Percentiles rank a stretch among this genome's conserved stretches.
Conservation (phyloP, 2,113 vertebrate genomes). For the Scomber colias region DNA sequence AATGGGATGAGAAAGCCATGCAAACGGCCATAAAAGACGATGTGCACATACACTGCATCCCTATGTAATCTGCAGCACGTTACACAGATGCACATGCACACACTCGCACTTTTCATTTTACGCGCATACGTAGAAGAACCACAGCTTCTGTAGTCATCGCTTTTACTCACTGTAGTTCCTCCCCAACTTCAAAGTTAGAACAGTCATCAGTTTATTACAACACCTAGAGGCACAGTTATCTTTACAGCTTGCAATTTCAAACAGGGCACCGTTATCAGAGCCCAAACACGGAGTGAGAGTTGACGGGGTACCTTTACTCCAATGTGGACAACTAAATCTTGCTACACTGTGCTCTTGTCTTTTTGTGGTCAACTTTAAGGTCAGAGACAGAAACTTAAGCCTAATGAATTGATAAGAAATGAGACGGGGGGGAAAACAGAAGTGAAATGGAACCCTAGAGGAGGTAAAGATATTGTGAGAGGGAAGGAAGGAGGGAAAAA, state of each 20-base stretch:
- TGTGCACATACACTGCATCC: constrained; percentile 9
- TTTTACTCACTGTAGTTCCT: constrained; percentile 63
- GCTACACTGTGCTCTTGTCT: constrained; percentile 27
- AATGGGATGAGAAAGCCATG: constrained; percentile 47
- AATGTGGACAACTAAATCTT: constrained; percentile 39
- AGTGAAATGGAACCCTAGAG: constrained; percentile 50
- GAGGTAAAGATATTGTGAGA: constrained; percentile 38
- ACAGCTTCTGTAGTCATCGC: constrained; percentile 66
- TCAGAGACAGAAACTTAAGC: constrained; percentile 51
- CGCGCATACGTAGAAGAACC: constrained; percentile 23
- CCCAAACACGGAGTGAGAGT: constrained; percentile 43
- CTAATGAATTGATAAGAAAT: constrained; percentile 52
- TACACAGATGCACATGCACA: constrained; percentile 13
- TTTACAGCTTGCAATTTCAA: constrained; percentile 74
- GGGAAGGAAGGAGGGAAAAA: constrained; percentile 12
- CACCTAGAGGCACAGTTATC: constrained; percentile 77
- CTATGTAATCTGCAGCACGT: constrained; percentile 15
- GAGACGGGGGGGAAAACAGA: not conserved
- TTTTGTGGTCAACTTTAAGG: constrained; percentile 43
- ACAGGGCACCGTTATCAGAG: constrained; percentile 55
- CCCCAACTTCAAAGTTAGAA: constrained; percentile 70
- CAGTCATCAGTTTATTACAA: constrained; percentile 78
- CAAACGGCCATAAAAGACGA: constrained; percentile 39
- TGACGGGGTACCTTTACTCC: constrained; percentile 39
- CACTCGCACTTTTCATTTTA: constrained; percentile 22